phyloP scores from a whole-genome alignment of 1,140 invertebrate genomes.

The Sitophilus oryzae region DNA sequence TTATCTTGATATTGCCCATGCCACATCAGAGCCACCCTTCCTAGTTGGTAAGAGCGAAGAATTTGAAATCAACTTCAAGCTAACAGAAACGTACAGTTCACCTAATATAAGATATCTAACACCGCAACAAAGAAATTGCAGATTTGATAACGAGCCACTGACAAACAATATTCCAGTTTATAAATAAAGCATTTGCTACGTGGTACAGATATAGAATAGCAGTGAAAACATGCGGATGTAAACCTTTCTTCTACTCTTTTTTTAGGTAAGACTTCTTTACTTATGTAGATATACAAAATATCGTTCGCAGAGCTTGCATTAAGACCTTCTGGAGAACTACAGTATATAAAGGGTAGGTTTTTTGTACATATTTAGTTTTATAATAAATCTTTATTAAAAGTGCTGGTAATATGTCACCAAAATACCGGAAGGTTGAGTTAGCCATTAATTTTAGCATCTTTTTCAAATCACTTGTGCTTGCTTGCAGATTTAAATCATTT shows the following conservation, averaged over 20 bases:
- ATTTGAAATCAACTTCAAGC: conserved; percentile 46
- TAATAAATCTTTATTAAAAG: too few relatives aligned
- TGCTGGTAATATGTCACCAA: too few relatives aligned
- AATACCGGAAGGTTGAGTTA: too few relatives aligned
- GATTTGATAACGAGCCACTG: conserved; percentile 49
- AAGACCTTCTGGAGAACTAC: too few relatives aligned
- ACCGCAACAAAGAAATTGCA: conserved; percentile 46
- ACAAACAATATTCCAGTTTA: conserved; percentile 46
- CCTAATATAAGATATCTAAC: conserved; percentile 42
- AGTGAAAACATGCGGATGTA: conserved; percentile 48
- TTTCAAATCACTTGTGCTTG: too few relatives aligned
- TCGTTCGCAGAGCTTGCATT: too few relatives aligned
- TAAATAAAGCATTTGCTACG: conserved; percentile 47
- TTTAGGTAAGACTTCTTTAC: not conserved
- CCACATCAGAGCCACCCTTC: conserved; percentile 35
- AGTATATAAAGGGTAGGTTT: too few relatives aligned
- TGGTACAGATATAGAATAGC: conserved; percentile 47
- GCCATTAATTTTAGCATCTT: too few relatives aligned
- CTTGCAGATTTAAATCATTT: too few relatives aligned
- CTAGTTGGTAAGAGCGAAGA: conserved; percentile 44
- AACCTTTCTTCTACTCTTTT: conserved; percentile 49
- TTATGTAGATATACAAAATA: not conserved
- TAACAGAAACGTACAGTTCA: conserved; percentile 48
- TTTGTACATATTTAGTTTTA: too few relatives aligned
- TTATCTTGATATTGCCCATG: conserved; percentile 50